These are phyloP conservation scores for Eupeodes corollae DNA, from an alignment of 1,140 invertebrate genomes.

Conservation along the genomic window DNA sequence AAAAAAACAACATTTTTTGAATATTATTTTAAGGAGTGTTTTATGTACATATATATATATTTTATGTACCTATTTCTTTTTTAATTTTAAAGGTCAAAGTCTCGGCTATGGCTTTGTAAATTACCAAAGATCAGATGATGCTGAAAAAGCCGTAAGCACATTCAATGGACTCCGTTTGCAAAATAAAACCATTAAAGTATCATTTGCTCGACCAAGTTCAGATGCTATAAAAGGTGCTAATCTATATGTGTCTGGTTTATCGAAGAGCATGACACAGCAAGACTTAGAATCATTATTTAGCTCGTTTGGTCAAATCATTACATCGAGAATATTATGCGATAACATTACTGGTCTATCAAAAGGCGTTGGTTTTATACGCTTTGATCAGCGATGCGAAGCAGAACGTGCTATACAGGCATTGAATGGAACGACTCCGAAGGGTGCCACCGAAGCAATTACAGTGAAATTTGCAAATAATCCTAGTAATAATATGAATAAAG, in stretches of 20 bases:
- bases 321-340: constrained; percentile 77
- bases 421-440: constrained; percentile 47
- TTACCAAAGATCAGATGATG: constrained; percentile 71
- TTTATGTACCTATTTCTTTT: background rate
- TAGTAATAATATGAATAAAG: constrained; percentile 46
- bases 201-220: constrained; percentile 75
- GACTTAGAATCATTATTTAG: constrained; percentile 74
- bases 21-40: too few species aligned
- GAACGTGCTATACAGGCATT: constrained; percentile 48
- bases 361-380: constrained; percentile 50
- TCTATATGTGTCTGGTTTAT: constrained; percentile 77
- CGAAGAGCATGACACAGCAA: constrained; percentile 73
- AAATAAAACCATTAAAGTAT: constrained; percentile 88
- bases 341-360: constrained; percentile 62
- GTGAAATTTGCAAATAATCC: constrained; percentile 52
- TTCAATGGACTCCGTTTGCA: constrained; percentile 74
- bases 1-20: too few species aligned
- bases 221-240: constrained; percentile 85
- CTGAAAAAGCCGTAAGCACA: constrained; percentile 74
- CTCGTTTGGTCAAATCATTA: constrained; percentile 74
- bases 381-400: constrained; percentile 48
- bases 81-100: constrained; percentile 59
- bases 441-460: constrained; percentile 46
- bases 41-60: background rate
- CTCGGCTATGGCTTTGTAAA: constrained; percentile 86